phyloP scores from a whole-genome alignment of 2,797 vertebrate genomes.

The Cottoperca gobio region DNA sequence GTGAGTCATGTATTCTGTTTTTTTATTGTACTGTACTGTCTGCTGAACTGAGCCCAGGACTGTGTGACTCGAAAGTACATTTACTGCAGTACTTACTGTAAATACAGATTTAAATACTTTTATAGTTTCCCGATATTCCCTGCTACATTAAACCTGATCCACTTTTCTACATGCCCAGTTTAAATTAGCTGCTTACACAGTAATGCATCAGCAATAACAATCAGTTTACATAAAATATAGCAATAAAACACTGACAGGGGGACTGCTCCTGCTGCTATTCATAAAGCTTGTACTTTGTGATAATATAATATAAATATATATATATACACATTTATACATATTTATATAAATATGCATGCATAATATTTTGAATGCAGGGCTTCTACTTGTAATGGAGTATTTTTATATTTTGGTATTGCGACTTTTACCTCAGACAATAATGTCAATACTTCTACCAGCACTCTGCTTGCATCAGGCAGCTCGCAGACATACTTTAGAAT shows the following conservation, averaged over 20 bases:
- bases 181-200: background rate
- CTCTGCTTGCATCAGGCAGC: too few species aligned
- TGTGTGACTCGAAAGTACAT: background rate
- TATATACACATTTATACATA: too few species aligned
- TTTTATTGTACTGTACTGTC: background rate
- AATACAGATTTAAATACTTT: background rate
- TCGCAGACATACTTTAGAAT: too few species aligned
- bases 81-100: background rate
- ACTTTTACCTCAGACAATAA: background rate
- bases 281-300: too few species aligned
- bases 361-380: too few species aligned
- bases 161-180: background rate
- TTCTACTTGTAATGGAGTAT: too few species aligned
- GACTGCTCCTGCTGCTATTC: too few species aligned
- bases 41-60: background rate
- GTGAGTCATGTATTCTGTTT: conserved; percentile 35
- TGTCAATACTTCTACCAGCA: too few species aligned
- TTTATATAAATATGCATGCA: too few species aligned
- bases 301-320: too few species aligned
- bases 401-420: background rate
- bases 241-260: background rate
- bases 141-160: background rate
- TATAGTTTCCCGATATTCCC: background rate
- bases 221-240: background rate
- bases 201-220: background rate